Conservation (phyloP, 2,113 vertebrate genomes). For the Gymnorhina tibicen region DNA sequence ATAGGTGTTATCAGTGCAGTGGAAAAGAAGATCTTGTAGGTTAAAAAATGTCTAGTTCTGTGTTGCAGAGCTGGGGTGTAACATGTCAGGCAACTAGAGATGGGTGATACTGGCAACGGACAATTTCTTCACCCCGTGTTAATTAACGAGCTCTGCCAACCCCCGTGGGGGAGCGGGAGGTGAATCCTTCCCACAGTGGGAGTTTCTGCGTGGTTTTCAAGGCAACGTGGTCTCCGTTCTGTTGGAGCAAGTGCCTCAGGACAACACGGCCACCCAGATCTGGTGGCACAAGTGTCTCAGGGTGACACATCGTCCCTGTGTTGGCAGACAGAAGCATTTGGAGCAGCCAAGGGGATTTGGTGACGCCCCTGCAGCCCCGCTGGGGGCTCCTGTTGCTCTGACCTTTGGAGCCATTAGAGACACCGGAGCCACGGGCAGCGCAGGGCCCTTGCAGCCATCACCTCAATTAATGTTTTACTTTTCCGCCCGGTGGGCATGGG, state of each 20-base stretch:
- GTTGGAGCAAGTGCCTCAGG: neutral
- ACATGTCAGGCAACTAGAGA: neutral
- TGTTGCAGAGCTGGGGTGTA: rapidly evolving
- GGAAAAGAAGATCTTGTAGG: neutral
- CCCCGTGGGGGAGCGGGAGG: rapidly evolving
- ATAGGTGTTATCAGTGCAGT: neutral
- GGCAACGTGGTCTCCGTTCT: rapidly evolving
- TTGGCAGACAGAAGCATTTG: rapidly evolving
- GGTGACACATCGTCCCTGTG: rapidly evolving
- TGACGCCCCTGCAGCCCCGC: neutral
- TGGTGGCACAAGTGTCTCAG: neutral
- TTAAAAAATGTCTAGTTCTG: neutral
- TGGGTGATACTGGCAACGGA: rapidly evolving
- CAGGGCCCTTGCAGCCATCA: neutral
- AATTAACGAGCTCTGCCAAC: neutral
- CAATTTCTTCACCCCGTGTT: neutral
- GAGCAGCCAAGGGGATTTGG: neutral
- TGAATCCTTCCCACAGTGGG: rapidly evolving
- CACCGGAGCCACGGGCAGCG: rapidly evolving
- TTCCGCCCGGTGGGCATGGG: neutral
- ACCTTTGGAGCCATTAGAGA: neutral
- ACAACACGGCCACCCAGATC: neutral
- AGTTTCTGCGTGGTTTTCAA: rapidly evolving
- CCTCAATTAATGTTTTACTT: neutral
- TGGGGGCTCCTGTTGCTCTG: neutral